phyloP scores from a whole-genome alignment of 2,888 invertebrate genomes.

The Smittia sp. region DNA sequence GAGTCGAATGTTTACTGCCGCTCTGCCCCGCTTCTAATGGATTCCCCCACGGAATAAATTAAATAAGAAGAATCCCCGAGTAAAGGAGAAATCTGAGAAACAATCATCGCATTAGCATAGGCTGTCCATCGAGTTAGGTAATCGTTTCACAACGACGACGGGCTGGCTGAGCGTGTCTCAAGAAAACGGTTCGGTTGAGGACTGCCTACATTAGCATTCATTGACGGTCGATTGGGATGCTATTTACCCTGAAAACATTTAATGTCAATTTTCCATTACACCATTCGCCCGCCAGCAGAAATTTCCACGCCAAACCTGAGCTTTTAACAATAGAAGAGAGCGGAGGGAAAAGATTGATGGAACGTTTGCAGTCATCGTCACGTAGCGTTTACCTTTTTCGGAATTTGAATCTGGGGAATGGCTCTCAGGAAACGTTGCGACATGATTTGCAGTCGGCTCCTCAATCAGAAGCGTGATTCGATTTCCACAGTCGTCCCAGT shows the following conservation, averaged over 20 bases:
- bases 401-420: too few relatives aligned
- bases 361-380: too few relatives aligned
- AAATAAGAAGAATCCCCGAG: background rate
- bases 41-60: slow-evolving; percentile 20
- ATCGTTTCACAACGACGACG: too few relatives aligned
- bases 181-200: too few relatives aligned
- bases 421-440: too few relatives aligned
- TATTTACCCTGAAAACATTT: slow-evolving; percentile 22
- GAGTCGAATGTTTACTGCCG: background rate
- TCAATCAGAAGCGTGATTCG: slow-evolving; percentile 37
- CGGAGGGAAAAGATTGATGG: background rate
- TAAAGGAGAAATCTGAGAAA: background rate
- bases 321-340: background rate
- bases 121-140: slow-evolving; percentile 1
- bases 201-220: slow-evolving; percentile 40
- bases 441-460: too few relatives aligned
- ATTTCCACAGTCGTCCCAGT: slow-evolving; percentile 37
- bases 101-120: slow-evolving; percentile 38
- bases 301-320: background rate
- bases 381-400: too few relatives aligned
- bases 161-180: too few relatives aligned
- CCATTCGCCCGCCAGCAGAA: background rate
- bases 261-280: slow-evolving; percentile 11
- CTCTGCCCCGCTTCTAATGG: background rate
- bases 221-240: slow-evolving; percentile 28